Evolutionary conservation across 2,113 vertebrate species (phyloP).

Genomic region (Oxyruncus cristatus): DNA sequence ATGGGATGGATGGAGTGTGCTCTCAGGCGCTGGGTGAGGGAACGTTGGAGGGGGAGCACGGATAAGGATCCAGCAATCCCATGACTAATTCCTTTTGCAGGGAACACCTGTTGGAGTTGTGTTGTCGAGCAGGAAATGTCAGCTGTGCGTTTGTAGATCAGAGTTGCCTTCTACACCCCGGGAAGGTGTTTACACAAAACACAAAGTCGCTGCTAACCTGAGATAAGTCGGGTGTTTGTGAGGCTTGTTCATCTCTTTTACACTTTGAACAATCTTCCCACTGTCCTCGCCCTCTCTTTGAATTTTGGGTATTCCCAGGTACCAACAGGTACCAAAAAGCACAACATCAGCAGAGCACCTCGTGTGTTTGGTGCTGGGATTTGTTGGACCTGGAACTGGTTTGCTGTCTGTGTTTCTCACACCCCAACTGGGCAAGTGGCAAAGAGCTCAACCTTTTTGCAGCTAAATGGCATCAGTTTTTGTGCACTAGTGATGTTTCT

Average conservation of each 20-base stretch:
- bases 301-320: neutral
- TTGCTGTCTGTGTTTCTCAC: neutral
- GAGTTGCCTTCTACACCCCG: neutral
- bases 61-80: neutral
- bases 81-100: neutral
- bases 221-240: neutral
- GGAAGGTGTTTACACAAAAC: neutral
- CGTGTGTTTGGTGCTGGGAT: neutral
- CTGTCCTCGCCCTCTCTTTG: neutral
- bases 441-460: neutral
- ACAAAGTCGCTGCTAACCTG: neutral
- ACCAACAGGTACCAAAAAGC: neutral
- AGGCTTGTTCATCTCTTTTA: neutral
- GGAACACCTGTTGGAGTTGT: neutral
- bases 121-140: slow-evolving; percentile 42
- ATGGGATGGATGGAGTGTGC: neutral
- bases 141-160: neutral
- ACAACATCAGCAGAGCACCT: fast-evolving
- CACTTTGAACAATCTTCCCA: neutral
- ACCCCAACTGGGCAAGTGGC: fast-evolving
- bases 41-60: fast-evolving
- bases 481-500: fast-evolving
- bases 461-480: neutral
- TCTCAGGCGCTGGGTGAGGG: neutral
- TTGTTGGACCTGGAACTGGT: neutral